Conservation (phyloP, 2,888 invertebrate genomes). For the Phyto melanocephala region DNA sequence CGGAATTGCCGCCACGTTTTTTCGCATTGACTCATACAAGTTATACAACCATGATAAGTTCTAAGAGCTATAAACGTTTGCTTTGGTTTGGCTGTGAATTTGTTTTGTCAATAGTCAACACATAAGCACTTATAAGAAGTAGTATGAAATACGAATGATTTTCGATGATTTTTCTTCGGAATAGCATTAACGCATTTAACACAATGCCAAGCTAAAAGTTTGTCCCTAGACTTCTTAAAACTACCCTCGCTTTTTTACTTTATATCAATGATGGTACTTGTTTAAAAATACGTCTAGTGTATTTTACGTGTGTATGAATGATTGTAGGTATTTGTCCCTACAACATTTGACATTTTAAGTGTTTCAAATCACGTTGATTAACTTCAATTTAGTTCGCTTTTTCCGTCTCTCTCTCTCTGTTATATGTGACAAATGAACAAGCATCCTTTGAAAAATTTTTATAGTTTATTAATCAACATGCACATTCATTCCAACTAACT, state of each 20-base stretch:
- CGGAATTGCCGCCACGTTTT: no score
- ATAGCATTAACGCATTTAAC: no score
- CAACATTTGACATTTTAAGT: slow-evolving; percentile 47
- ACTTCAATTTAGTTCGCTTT: slow-evolving; percentile 6
- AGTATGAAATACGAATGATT: no score
- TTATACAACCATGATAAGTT: no score
- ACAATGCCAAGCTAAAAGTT: no score
- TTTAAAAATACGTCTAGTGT: neutral
- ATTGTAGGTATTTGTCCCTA: neutral
- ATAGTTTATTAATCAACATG: neutral
- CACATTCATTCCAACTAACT: no score
- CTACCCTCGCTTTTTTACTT: neutral
- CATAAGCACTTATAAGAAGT: no score
- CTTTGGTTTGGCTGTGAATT: no score
- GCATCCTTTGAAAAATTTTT: slow-evolving; percentile 18
- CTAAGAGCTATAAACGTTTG: no score
- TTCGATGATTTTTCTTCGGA: no score
- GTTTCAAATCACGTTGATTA: slow-evolving; percentile 54
- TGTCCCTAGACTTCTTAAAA: neutral
- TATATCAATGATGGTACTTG: neutral
- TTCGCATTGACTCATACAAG: no score
- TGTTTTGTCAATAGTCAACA: no score
- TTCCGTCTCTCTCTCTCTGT: neutral
- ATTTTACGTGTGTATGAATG: neutral
- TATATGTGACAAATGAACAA: slow-evolving; percentile 35